Evolutionary conservation across 2,888 invertebrate genomes (phyloP), one percentile per base, ranked within the genome.

Genomic region (Maniola hyperantus): DNA sequence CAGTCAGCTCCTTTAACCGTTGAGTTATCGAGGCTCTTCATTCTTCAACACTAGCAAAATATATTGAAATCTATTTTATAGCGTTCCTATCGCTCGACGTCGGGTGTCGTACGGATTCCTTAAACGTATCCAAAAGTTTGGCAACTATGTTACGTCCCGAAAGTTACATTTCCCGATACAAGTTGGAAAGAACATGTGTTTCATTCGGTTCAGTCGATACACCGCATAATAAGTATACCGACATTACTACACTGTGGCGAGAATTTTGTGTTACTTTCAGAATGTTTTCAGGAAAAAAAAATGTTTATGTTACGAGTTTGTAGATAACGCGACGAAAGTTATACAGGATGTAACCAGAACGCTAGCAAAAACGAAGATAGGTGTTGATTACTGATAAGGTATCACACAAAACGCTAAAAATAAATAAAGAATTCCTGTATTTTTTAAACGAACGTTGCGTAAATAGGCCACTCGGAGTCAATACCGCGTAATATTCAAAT

Each of bases 81-180:
- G n/a, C n/a, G n/a, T n/a, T n/a, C n/a, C n/a, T n/a, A 55, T n/a
- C 20, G 15, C 5, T n/a, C 42, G 8, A 13, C 34, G 61, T 34
- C 42, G 6, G 42, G 48, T 42, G n/a, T 68, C 55, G 44, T 36
- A 62, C 57, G 13, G 46, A 15, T 10, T 6, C 62, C 58, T 65
- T 58, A 68, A 33, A 18, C 42, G 46, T 44, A 58, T 58, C 42
- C 36, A 58, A 68, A 65, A 65, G 18, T 66, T 68, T 65, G 46
- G 53, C 57, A 58, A 68, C 65, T 62, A 68, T 44, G 42, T 58
- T 67, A 67, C 55, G 63, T 60, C 66, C 64, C 60, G 15, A 69
- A 69, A 69, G 66, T 66, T 69, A 66, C 64, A 64, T 66, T 66
- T 66, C 39, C 68, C 26, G 62, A 63, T 64, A 36, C 48, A 60